These are phyloP conservation scores for Lochmaea crataegi DNA, from an alignment of 2,888 invertebrate genomes.

Conservation along the genomic window DNA sequence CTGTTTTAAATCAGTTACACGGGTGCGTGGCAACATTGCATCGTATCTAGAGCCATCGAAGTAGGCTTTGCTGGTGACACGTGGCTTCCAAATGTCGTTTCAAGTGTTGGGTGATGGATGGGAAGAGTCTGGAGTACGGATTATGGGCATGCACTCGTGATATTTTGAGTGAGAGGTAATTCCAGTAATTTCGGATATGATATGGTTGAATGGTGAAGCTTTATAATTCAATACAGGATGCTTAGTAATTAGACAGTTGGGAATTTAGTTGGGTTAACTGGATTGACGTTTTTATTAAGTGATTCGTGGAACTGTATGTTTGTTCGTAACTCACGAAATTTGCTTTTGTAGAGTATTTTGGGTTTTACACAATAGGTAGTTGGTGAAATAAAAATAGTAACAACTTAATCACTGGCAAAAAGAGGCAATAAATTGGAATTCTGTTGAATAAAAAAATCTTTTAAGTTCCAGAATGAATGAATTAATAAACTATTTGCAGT, in stretches of 20 bases:
- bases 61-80: constrained; percentile 39
- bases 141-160: constrained; percentile 26
- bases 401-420: no score
- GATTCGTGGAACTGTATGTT: neutral
- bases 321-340: no score
- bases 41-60: constrained; percentile 18
- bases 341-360: no score
- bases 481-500: no score
- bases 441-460: no score
- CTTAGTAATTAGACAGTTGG: neutral
- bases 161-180: constrained; percentile 27
- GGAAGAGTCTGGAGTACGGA: constrained; percentile 27
- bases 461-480: no score
- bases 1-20: neutral
- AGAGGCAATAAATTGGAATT: no score
- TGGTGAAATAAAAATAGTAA: no score
- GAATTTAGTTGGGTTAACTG: neutral
- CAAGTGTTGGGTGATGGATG: constrained; percentile 33
- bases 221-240: neutral
- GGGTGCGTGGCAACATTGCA: constrained; percentile 23
- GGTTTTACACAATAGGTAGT: no score
- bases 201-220: constrained; percentile 18
- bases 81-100: constrained; percentile 33
- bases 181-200: constrained; percentile 15
- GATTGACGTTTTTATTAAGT: neutral